Base-by-base conservation (phyloP, 2,113 vertebrate genomes). In the Anarrhichthys ocellatus region DNA sequence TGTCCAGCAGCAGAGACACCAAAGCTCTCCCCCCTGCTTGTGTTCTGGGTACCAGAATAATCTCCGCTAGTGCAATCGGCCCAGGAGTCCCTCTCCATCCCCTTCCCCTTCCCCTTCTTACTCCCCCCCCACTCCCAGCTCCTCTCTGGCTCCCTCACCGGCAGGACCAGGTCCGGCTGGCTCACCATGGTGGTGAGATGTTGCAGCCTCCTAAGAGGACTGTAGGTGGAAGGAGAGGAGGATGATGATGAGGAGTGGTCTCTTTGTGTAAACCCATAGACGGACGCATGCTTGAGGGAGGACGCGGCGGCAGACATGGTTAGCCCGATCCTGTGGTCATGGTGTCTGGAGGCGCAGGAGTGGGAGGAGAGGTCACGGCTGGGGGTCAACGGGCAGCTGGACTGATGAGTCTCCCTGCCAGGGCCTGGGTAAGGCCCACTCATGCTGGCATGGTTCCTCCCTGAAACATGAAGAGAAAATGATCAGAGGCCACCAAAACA, bases 131-230 rank as follows among this genome's bases (percentile, higher is more conserved):
- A 87, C 6, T 89, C 81, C 85, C 92, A 92, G 69, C 64, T 61
- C 58, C 63, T 84, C 22, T 89, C 89, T 5, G 87, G 78, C 44
- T 91, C 83, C 56, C 79, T 44, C 10, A 64, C 32, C 0, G 92
- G 89, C 46, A 94, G 83, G 32, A 87, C 84, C 64, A 94, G 73
- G 78, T 95, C 91, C 0, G 91, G 89, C 89, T 95, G 94, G 95
- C 95, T 97, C 89, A 97, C 96, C 96, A 96, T 96, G 92, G 94
- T 96, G 91, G 96, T 97, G 89, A 98, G 92, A 92, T 97, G 96
- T 91, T 97, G 96, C 87, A 97, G 95, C 91, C 92, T 95, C 87
- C 95, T 95, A 73, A 98, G 91, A 24, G 96, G 96, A 92, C 96
- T 96, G 92, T 97, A 97, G 87, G 95, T 91, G 0, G 95, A 90